Evolutionary conservation across 2,113 vertebrate genomes (phyloP).

Genomic region (Anolis sagrei): DNA sequence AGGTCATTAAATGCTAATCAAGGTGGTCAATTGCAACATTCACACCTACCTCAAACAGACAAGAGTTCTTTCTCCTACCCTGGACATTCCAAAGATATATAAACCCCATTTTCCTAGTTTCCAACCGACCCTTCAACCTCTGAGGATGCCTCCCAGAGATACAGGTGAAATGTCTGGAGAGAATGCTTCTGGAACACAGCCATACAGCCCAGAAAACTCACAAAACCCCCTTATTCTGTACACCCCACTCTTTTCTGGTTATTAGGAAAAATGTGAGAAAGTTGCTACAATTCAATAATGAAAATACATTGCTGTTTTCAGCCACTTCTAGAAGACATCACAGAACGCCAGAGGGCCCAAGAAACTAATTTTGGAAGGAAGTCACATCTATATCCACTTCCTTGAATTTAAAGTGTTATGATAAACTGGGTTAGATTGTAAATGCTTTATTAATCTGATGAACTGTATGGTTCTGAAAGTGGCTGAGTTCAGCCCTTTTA

Average conservation of each 20-base stretch:
- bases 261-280: background rate
- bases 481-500: background rate
- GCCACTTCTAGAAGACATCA: background rate
- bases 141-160: too few species aligned
- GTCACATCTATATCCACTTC: background rate
- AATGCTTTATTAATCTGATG: background rate
- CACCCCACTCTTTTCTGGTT: background rate
- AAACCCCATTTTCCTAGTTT: too few species aligned
- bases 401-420: background rate
- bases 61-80: too few species aligned
- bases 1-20: too few species aligned
- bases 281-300: background rate
- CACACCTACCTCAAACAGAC: too few species aligned
- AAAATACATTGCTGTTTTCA: background rate
- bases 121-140: too few species aligned
- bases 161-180: too few species aligned
- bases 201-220: too few species aligned
- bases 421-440: background rate
- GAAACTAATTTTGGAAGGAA: background rate
- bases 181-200: too few species aligned
- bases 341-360: background rate
- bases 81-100: too few species aligned
- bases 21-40: too few species aligned
- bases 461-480: background rate
- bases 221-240: too few species aligned